A percentile compares a stretch with the other conserved stretches of the same genome.
These are phyloP conservation scores for Antheraea pernyi DNA, from an alignment of 1,140 invertebrate genomes.

Conservation along the genomic window DNA sequence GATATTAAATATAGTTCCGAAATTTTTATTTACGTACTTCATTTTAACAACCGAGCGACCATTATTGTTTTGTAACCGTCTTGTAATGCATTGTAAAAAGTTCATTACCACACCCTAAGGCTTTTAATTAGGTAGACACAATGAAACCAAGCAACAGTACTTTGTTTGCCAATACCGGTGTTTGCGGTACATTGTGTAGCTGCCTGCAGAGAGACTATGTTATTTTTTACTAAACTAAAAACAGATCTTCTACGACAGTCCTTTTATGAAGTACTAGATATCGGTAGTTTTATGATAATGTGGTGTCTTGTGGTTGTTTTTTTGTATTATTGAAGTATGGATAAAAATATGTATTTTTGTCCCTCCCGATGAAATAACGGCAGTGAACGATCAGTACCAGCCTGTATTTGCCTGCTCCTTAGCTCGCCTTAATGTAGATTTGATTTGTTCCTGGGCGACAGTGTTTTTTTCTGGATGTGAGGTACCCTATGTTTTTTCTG, in stretches of 20 bases:
- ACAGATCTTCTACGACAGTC: neutral
- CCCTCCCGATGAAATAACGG: too few species aligned
- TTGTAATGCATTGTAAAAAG: neutral
- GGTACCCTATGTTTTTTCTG: too few species aligned
- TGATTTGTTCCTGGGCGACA: too few species aligned
- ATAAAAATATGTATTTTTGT: too few species aligned
- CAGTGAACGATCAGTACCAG: too few species aligned
- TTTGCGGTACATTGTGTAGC: neutral
- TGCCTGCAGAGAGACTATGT: neutral
- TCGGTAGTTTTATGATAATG: too few species aligned
- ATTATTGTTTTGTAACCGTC: neutral
- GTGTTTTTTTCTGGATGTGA: too few species aligned
- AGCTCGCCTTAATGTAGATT: too few species aligned
- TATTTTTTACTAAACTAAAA: neutral
- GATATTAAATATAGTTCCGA: neutral
- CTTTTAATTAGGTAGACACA: neutral
- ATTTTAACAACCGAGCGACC: neutral
- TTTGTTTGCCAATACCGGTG: neutral
- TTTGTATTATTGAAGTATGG: neutral
- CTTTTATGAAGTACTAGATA: too few species aligned
- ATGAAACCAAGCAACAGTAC: neutral
- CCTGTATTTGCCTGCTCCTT: too few species aligned
- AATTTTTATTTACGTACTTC: neutral
- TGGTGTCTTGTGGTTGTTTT: too few species aligned
- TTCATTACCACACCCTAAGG: neutral